phyloP scores from a whole-genome alignment of 2,888 invertebrate species.

The Acleris literana region DNA sequence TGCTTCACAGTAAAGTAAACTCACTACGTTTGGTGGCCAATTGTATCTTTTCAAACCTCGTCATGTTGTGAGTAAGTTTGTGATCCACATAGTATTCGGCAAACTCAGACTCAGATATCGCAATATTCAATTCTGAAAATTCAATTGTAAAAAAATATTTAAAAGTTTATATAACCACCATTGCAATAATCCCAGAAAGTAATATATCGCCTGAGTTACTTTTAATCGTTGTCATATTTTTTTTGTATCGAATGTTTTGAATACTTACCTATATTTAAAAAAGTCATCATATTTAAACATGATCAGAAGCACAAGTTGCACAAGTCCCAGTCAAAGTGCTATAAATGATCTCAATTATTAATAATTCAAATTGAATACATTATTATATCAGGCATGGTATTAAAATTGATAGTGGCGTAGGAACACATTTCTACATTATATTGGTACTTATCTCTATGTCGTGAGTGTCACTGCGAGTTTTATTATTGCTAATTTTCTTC shows the following conservation, averaged over 20 bases:
- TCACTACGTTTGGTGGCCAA: slow-evolving; percentile 37
- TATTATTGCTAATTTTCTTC: no score
- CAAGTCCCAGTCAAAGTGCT: background rate
- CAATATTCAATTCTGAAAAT: slow-evolving; percentile 33
- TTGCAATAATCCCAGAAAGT: no score
- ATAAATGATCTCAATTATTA: background rate
- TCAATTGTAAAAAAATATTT: slow-evolving; percentile 7
- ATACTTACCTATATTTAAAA: no score
- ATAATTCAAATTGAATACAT: slow-evolving; percentile 13
- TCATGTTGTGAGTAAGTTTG: slow-evolving; percentile 27
- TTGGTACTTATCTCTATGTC: background rate
- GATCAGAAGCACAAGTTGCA: background rate
- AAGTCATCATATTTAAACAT: no score
- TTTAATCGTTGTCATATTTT: no score
- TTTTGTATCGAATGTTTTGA: no score
- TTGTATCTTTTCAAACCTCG: slow-evolving; percentile 31
- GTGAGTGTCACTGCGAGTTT: background rate
- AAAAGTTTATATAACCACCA: background rate
- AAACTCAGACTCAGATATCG: slow-evolving; percentile 28
- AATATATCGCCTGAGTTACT: no score
- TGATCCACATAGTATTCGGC: slow-evolving; percentile 28
- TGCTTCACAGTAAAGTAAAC: slow-evolving; percentile 8
- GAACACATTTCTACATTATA: slow-evolving; percentile 1
- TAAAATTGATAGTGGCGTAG: background rate
- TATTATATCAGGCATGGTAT: background rate